phyloP scores from a whole-genome alignment of 2,888 invertebrate species.

The Caenorhabditis virilis region DNA sequence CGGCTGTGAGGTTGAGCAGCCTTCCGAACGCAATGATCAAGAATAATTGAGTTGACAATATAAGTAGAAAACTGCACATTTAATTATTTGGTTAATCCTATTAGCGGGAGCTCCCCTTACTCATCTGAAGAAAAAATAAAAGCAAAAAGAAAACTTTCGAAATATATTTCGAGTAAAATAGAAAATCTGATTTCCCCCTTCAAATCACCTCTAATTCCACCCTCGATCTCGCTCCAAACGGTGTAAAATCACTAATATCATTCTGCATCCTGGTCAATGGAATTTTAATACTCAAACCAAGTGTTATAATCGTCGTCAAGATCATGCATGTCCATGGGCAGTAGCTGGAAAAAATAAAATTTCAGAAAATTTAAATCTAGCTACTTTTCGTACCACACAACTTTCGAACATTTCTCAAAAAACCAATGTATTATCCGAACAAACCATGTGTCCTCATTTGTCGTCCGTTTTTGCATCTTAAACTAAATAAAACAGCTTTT shows the following conservation, averaged over 20 bases:
- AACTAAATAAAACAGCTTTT: too few species aligned
- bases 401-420: conserved; percentile 28
- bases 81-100: too few species aligned
- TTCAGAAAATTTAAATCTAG: not conserved
- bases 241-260: conserved; percentile 67
- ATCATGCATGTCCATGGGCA: conserved; percentile 52
- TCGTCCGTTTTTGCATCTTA: not conserved
- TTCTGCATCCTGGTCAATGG: conserved; percentile 62
- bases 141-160: not conserved
- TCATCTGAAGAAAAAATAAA: not conserved
- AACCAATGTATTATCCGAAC: conserved; percentile 36
- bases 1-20: too few species aligned
- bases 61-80: too few species aligned
- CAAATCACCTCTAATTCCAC: conserved; percentile 57
- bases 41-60: too few species aligned
- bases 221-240: conserved; percentile 59
- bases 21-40: too few species aligned
- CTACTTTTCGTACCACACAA: too few species aligned
- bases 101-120: too few species aligned
- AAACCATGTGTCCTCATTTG: conserved; percentile 33
- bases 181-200: too few species aligned
- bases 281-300: conserved; percentile 40
- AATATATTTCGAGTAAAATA: too few species aligned
- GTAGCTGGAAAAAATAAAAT: conserved; percentile 15
- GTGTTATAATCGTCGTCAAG: conserved; percentile 43